Conservation (phyloP, 1,140 invertebrate genomes). For the Drosophila athabasca region DNA sequence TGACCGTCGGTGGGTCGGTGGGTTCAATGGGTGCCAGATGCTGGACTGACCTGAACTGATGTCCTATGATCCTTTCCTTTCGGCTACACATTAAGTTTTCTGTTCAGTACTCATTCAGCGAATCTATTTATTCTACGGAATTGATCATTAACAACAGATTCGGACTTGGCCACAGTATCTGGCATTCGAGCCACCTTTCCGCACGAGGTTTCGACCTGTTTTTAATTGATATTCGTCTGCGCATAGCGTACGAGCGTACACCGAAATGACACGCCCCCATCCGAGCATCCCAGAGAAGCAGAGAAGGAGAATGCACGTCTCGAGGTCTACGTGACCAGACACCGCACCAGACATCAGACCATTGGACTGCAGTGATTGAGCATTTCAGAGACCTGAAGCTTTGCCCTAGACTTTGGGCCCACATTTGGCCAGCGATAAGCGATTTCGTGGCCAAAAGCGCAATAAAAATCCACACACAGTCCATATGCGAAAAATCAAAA, state of each 20-base stretch:
- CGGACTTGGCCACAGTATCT: no score
- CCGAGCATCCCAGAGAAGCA: not conserved
- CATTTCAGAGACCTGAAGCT: not conserved
- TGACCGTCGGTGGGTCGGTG: not conserved
- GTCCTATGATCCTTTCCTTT: no score
- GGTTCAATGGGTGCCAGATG: no score
- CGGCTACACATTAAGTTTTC: no score
- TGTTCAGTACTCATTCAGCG: not conserved
- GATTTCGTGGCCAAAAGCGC: conserved; percentile 46
- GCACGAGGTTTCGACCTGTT: not conserved
- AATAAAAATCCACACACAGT: conserved; percentile 24
- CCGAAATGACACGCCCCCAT: conserved; percentile 16
- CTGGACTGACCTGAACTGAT: no score
- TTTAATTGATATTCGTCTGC: not conserved
- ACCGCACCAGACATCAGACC: not conserved
- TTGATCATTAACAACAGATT: no score
- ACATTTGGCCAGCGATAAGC: conserved; percentile 4
- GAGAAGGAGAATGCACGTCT: not conserved
- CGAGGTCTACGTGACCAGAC: conserved; percentile 25
- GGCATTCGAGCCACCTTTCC: no score
- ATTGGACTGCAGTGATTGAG: not conserved
- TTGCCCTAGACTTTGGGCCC: conserved; percentile 46
- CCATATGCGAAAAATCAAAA: conserved; percentile 26
- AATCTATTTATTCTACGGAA: not conserved
- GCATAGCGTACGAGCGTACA: conserved; percentile 14